A percentile compares a stretch with the other conserved stretches of the same genome.
phyloP scores from a whole-genome alignment of 2,113 vertebrate genomes.

The Oxyruncus cristatus region DNA sequence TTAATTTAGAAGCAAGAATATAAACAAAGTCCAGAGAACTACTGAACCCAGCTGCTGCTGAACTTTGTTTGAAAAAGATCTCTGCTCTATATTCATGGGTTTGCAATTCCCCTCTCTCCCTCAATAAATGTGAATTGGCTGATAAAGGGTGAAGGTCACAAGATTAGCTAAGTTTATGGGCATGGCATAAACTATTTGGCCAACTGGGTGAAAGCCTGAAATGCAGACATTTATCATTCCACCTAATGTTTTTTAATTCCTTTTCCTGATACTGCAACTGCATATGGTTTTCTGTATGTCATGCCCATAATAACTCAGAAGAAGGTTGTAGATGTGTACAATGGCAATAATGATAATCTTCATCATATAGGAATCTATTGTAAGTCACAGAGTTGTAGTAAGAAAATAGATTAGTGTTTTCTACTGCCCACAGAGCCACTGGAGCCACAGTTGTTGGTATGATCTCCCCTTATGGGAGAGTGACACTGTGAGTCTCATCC shows the following conservation, averaged over 20 bases:
- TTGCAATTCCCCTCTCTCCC: neutral
- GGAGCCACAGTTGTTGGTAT: neutral
- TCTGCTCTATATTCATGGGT: neutral
- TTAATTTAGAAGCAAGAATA: neutral
- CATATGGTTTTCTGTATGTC: neutral
- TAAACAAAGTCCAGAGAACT: neutral
- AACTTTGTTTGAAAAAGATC: neutral
- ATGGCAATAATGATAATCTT: neutral
- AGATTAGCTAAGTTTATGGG: neutral
- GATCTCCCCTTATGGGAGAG: neutral
- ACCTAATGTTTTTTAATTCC: neutral
- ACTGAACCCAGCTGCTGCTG: neutral
- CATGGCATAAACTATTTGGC: neutral
- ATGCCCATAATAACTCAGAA: neutral
- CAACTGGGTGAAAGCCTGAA: neutral
- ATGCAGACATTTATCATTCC: neutral
- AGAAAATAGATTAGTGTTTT: neutral
- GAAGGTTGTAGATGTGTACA: neutral
- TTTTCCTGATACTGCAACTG: neutral
- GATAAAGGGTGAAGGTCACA: neutral
- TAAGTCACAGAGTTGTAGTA: neutral
- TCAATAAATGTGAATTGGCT: neutral
- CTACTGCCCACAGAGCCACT: neutral
- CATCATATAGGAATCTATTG: neutral
- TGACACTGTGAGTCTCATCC: rapidly evolving